Evolutionary conservation across 23 tunicate species (phyloP), one percentile per base, ranked within the genome.

Genomic region (Pegea sp.): DNA sequence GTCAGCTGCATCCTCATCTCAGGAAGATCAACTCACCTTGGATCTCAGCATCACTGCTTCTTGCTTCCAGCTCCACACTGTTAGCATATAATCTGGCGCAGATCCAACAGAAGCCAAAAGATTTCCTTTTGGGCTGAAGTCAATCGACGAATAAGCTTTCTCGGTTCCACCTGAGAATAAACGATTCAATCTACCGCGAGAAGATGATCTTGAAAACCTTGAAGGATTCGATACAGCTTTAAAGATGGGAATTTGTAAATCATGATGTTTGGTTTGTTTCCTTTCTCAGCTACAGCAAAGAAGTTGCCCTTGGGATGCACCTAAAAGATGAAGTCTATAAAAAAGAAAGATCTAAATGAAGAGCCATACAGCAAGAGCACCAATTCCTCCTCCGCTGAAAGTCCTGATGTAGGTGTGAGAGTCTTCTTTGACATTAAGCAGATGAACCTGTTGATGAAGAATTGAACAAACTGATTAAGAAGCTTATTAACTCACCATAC

Each of bases 251-350:
- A 84, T 31, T 69, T 65, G 30, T 91, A 91, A 48, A 91, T 80
- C 44, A 91, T 38, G 26, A 91, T 68, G 28, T 56, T 33, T 16
- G 99, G 99, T 64, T 79, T 91, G 24, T 5, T 30, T 33, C 99
- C 93, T 60, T 91, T 91, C 33, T 84, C 99, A 22, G 93, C 99
- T 13, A 91, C 78, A 22, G 77, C 86, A 60, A 91, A 91, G 29
- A 52, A 72, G 1, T 67, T 68, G 34, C 72, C 74, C 4, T 46
- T 21, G 21, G 84, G 93, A 46, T 91, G 90, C 18, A 89, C 76
- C 95, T 84, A 20, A 31, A 61, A 25, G 32, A 56, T 32, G 20
- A 16, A 13, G 23, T 22, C 31, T 7, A 55, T 31, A 26, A 23
- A 5, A 27, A n/a, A n/a, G 46, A 38, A 38, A 38, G 6, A 23